A percentile compares a stretch with the other conserved stretches of the same genome.
Evolutionary conservation across 2,888 invertebrate genomes (phyloP).

Genomic region (Druceiella hillmani): DNA sequence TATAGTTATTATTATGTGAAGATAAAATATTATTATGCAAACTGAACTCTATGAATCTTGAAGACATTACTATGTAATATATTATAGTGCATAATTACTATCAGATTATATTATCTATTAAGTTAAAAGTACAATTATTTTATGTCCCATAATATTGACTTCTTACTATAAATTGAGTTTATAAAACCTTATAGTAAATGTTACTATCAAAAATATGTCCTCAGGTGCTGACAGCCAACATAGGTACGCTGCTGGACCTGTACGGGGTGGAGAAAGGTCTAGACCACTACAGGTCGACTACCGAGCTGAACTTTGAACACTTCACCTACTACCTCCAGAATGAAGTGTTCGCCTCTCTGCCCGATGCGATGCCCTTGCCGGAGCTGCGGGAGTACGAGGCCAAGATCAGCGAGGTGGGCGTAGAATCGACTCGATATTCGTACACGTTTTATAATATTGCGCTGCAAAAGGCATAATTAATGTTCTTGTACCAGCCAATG

Average conservation of each 20-base stretch:
- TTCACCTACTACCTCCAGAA: constrained; percentile 69
- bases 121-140: too few relatives aligned
- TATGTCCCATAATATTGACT: too few relatives aligned
- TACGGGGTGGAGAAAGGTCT: constrained; percentile 75
- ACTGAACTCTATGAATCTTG: too few relatives aligned
- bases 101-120: too few relatives aligned
- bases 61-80: too few relatives aligned
- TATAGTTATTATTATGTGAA: too few relatives aligned
- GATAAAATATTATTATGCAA: too few relatives aligned
- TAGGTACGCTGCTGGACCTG: constrained; percentile 70
- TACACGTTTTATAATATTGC: neutral
- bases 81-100: too few relatives aligned
- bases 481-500: neutral
- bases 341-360: constrained; percentile 66
- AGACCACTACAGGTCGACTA: constrained; percentile 68
- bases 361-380: constrained; percentile 52
- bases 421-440: constrained; percentile 28
- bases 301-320: constrained; percentile 66
- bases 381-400: constrained; percentile 57
- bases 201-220: too few relatives aligned
- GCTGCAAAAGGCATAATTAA: constrained; percentile 1
- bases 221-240: constrained; percentile 79
- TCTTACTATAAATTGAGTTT: too few relatives aligned
- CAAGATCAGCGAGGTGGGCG: constrained; percentile 60
- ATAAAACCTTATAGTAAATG: too few relatives aligned